phyloP scores from a whole-genome alignment of 2,113 vertebrate species.

The Ageneiosus marmoratus region DNA sequence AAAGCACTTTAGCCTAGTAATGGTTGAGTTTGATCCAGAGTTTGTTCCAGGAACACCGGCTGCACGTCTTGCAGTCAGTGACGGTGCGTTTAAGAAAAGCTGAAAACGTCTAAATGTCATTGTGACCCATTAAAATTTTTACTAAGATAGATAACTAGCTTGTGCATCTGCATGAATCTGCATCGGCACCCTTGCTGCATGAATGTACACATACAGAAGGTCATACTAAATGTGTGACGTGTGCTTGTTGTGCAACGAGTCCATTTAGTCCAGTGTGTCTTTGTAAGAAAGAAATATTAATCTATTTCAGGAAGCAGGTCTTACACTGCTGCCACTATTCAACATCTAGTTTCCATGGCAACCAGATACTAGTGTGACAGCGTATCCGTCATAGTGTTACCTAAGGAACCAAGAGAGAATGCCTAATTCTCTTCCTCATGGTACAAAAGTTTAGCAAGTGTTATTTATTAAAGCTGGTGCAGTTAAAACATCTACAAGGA shows the following conservation, averaged over 20 bases:
- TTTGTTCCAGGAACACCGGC: no score
- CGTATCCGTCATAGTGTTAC: conserved; percentile 52
- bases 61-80: neutral
- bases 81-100: neutral
- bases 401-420: conserved; percentile 34
- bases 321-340: conserved; percentile 59
- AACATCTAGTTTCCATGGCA: conserved; percentile 70
- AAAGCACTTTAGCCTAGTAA: neutral
- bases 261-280: conserved; percentile 44
- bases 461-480: neutral
- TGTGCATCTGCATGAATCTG: neutral
- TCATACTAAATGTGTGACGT: neutral
- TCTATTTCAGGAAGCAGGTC: conserved; percentile 64
- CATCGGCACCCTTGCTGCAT: neutral
- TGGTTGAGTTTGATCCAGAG: neutral
- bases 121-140: neutral
- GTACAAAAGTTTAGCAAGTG: conserved; percentile 5
- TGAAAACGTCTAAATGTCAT: neutral
- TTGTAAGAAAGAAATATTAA: conserved; percentile 51
- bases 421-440: conserved; percentile 13
- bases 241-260: conserved; percentile 21
- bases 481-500: neutral
- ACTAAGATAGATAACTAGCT: neutral
- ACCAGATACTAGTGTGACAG: conserved; percentile 56
- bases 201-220: neutral